phyloP scores from a whole-genome alignment of 2,888 invertebrate species.

The Chironomus riparius region DNA sequence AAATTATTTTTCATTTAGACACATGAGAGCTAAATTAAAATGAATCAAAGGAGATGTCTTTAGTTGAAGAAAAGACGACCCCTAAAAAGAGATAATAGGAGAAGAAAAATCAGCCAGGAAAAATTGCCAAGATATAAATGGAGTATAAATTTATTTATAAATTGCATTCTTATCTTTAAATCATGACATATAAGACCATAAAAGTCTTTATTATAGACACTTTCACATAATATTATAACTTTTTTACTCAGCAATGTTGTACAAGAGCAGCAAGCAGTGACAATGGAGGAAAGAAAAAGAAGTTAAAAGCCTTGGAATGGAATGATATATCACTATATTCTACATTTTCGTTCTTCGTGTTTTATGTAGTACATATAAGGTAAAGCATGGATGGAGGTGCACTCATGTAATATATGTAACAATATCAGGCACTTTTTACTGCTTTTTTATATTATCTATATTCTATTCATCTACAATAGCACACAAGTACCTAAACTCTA shows the following conservation, averaged over 20 bases:
- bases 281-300: neutral
- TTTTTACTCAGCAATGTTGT: neutral
- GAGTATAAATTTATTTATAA: constrained; percentile 26
- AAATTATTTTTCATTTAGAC: too few relatives aligned
- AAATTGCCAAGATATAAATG: constrained; percentile 9
- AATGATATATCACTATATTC: neutral
- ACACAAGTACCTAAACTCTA: neutral
- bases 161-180: constrained; percentile 26
- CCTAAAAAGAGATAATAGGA: neutral
- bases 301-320: neutral
- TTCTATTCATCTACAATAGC: neutral
- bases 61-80: neutral
- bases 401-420: neutral
- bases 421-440: neutral
- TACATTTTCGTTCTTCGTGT: neutral
- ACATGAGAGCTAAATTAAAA: neutral
- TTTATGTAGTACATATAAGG: too few relatives aligned
- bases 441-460: neutral
- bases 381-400: neutral
- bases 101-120: neutral
- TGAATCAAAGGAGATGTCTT: neutral
- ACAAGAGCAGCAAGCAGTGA: neutral
- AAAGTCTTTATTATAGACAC: constrained; percentile 27
- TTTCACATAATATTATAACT: constrained; percentile 22
- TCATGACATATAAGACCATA: constrained; percentile 25